A percentile compares a stretch with the other conserved stretches of the same genome.
Evolutionary conservation across 2,113 vertebrate genomes (phyloP).

Genomic region (Corvus hawaiiensis): DNA sequence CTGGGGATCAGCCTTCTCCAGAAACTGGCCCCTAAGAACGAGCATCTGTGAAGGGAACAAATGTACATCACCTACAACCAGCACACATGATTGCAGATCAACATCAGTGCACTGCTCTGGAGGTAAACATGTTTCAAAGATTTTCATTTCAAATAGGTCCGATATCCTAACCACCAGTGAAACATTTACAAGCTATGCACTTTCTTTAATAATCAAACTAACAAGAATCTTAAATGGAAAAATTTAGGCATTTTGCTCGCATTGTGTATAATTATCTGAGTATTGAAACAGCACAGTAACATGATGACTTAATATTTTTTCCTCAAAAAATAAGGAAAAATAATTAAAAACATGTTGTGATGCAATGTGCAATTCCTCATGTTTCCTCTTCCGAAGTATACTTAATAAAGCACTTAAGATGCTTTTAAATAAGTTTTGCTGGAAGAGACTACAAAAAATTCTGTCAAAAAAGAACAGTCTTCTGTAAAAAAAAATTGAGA

Average conservation of each 20-base stretch:
- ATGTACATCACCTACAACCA: rapidly evolving
- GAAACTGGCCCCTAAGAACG: neutral
- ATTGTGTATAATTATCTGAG: neutral
- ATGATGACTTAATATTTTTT: neutral
- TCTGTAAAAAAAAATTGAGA: neutral
- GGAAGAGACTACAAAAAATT: neutral
- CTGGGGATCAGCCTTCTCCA: neutral
- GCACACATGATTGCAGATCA: rapidly evolving
- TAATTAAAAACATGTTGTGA: neutral
- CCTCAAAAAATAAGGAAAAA: neutral
- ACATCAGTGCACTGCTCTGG: neutral
- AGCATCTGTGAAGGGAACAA: neutral
- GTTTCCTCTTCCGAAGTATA: neutral
- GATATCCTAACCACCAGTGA: neutral
- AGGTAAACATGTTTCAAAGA: neutral
- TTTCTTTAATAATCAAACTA: neutral
- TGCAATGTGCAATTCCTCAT: neutral
- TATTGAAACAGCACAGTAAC: neutral
- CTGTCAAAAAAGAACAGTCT: neutral
- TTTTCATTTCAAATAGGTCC: neutral
- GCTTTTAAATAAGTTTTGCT: neutral
- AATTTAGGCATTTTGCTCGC: neutral
- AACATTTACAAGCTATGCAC: neutral
- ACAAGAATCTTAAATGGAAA: neutral
- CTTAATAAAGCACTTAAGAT: neutral